A percentile compares a stretch with the other conserved stretches of the same genome.
Conservation (phyloP, 2,113 vertebrate genomes). For the Egretta garzetta region DNA sequence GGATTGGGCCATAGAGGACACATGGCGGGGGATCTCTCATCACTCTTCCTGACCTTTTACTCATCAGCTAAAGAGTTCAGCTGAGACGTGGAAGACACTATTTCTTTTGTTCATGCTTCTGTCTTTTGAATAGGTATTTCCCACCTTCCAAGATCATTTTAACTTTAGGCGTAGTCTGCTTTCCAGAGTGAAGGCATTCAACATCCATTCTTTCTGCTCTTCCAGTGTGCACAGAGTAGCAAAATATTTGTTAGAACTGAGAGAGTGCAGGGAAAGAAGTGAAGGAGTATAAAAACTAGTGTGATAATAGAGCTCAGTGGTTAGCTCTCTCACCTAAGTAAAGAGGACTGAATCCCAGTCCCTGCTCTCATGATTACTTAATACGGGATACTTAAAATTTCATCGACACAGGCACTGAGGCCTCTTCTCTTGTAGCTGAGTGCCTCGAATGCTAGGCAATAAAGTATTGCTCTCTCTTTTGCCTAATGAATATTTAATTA, state of each 20-base stretch:
- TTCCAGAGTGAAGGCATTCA: background rate
- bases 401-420: background rate
- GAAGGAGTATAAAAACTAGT: background rate
- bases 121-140: background rate
- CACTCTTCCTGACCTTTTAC: background rate
- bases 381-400: conserved; percentile 62
- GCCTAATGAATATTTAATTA: conserved; percentile 58
- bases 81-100: background rate
- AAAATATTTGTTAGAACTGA: background rate
- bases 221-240: background rate
- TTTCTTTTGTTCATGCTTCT: background rate
- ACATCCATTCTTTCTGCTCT: background rate
- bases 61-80: background rate
- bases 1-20: background rate
- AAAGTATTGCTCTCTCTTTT: conserved; percentile 34
- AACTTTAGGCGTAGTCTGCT: fast-evolving
- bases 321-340: conserved; percentile 16
- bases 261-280: background rate
- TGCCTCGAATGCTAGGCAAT: conserved; percentile 1
- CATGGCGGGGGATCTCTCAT: background rate
- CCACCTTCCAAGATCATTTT: background rate
- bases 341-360: conserved; percentile 18
- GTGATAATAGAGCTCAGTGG: background rate
- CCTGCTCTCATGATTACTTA: conserved; percentile 57
- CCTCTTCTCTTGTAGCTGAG: conserved; percentile 17